Percentiles rank a stretch among this genome's conserved stretches.
Evolutionary conservation across 2,888 invertebrate species (phyloP).

Genomic region (Neocrepidodera transversa): DNA sequence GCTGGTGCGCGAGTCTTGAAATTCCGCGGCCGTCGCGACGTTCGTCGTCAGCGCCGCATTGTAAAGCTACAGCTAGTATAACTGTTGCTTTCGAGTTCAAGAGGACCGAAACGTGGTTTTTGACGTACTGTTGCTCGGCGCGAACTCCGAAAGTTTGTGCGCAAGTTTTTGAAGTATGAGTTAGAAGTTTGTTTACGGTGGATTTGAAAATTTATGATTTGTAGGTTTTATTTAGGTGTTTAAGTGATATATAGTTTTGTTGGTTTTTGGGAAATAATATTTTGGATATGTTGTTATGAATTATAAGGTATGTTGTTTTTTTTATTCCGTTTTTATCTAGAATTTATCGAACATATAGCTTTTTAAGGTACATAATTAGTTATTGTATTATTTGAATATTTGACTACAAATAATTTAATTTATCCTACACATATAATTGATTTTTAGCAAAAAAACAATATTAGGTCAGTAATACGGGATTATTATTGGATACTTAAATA

Average conservation of each 20-base stretch:
- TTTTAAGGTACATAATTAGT: too few relatives aligned
- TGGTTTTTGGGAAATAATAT: neutral
- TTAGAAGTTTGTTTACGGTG: neutral
- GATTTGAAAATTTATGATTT: neutral
- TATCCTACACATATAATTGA: too few relatives aligned
- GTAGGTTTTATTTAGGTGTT: neutral
- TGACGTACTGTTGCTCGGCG: neutral
- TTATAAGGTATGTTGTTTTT: neutral
- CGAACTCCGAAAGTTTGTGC: conserved; percentile 9
- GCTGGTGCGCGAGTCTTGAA: conserved; percentile 62
- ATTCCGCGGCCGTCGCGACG: conserved; percentile 57
- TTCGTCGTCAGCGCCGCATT: conserved; percentile 45
- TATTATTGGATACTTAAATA: too few relatives aligned
- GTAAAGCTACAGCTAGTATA: conserved; percentile 51
- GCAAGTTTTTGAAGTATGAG: neutral
- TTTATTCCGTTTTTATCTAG: too few relatives aligned
- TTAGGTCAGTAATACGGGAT: too few relatives aligned
- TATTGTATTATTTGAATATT: too few relatives aligned
- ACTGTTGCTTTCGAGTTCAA: conserved; percentile 51
- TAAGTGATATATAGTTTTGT: neutral
- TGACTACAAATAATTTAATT: too few relatives aligned
- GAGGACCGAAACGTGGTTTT: conserved; percentile 11
- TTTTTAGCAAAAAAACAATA: too few relatives aligned
- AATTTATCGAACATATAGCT: too few relatives aligned
- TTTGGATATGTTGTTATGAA: neutral